These are phyloP conservation scores for Nerophis ophidion DNA, from an alignment of 2,113 vertebrate genomes.

Conservation along the genomic window DNA sequence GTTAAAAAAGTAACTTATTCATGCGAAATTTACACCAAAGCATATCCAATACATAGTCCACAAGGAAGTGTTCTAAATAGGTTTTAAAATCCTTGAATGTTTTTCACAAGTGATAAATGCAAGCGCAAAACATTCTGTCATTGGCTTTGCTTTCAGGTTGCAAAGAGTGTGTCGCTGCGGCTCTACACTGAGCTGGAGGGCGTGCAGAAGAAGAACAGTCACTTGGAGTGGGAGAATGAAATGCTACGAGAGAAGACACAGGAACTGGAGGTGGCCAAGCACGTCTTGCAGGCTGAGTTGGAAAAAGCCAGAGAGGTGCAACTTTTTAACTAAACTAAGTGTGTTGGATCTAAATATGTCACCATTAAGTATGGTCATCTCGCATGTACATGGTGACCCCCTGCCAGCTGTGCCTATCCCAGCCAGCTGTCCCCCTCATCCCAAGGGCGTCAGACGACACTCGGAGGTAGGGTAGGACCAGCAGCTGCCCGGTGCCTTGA, in stretches of 20 bases:
- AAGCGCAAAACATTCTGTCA: slow-evolving; percentile 1
- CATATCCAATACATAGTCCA: no score
- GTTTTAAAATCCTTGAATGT: no score
- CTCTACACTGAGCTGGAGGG: slow-evolving; percentile 88
- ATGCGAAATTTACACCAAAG: no score
- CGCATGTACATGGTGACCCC: slow-evolving; percentile 18
- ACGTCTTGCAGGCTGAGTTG: slow-evolving; percentile 89
- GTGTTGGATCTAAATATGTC: slow-evolving; percentile 3
- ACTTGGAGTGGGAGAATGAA: slow-evolving; percentile 89
- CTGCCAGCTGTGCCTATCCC: slow-evolving; percentile 53
- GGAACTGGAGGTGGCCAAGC: slow-evolving; percentile 85
- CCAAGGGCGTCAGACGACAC: slow-evolving; percentile 49
- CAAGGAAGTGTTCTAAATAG: no score
- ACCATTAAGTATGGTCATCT: neutral
- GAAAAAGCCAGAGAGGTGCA: slow-evolving; percentile 85
- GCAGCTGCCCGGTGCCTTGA: slow-evolving; percentile 63
- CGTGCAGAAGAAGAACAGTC: slow-evolving; percentile 82
- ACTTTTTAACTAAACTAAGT: slow-evolving; percentile 4
- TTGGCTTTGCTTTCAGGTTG: slow-evolving; percentile 74
- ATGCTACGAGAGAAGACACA: slow-evolving; percentile 84
- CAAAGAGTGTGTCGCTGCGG: slow-evolving; percentile 89
- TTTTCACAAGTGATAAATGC: no score
- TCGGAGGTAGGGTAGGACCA: slow-evolving; percentile 48
- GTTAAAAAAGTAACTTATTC: no score
- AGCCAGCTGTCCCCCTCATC: slow-evolving; percentile 51